Percentiles rank a stretch among this genome's conserved stretches.
These are phyloP conservation scores for Empidonax alnorum DNA, from an alignment of 2,113 vertebrate genomes.

Conservation along the genomic window DNA sequence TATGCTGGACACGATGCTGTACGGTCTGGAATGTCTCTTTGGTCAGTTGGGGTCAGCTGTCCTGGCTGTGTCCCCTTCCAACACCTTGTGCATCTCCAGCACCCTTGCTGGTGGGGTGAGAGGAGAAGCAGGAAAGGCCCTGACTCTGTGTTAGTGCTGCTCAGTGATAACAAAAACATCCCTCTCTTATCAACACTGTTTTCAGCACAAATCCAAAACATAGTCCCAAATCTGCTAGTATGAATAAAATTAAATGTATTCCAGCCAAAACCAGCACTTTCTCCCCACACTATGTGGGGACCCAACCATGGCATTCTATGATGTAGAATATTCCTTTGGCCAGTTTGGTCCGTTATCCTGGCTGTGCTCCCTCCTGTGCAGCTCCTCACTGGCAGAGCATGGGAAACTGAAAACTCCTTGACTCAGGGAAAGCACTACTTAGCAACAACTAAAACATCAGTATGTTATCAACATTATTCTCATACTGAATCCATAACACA, in stretches of 20 bases:
- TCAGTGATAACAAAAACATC: neutral
- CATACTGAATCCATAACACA: neutral
- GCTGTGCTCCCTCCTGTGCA: neutral
- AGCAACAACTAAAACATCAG: neutral
- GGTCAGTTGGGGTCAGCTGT: neutral
- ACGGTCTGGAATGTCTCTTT: neutral
- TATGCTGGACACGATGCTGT: neutral
- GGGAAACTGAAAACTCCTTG: neutral
- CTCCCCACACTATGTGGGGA: neutral
- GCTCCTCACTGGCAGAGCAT: neutral
- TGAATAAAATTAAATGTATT: neutral
- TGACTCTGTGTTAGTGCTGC: neutral
- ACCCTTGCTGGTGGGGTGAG: neutral
- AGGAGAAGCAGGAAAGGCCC: neutral
- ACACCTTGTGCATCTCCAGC: neutral
- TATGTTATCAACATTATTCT: neutral
- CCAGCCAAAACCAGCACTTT: neutral
- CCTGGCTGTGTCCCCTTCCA: neutral
- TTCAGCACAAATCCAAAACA: neutral
- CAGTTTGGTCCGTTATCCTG: neutral
- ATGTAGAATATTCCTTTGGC: neutral
- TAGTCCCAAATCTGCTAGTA: neutral
- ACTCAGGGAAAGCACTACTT: neutral
- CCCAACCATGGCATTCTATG: neutral
- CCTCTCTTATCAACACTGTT: neutral